Base-by-base conservation (phyloP, 2,888 invertebrate species). In the Ariolimax columbianus region DNA sequence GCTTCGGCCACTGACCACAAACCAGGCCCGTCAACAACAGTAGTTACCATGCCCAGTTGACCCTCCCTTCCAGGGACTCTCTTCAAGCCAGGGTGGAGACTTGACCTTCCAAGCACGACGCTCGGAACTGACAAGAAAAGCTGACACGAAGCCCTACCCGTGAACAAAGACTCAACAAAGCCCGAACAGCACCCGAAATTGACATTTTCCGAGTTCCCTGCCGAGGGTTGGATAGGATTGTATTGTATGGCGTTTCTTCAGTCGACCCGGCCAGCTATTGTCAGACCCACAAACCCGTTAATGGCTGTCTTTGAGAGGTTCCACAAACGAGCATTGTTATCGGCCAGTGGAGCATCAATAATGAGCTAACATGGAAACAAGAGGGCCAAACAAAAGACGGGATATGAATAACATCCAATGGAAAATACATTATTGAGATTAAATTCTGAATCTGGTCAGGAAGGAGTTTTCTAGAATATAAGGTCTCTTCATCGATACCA, bases 241-340 rank as follows among this genome's bases (percentile, higher is more conserved):
- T 66, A 47, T 83, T 77, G 75, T 75, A 23, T 14, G 11, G 43
- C 43, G 23, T 30, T 66, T 73, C 59, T 40, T 40, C 66, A 14
- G 11, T 36, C n/a, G 55, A 51, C 11, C 43, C 84, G 33, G n/a
- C 14, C 11, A 73, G 84, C 73, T 47, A 84, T 84, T 84, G 79
- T 84, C 84, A 79, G 63, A 79, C 63, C 33, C 79, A 79, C 84
- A 73, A 55, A 38, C 83, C n/a, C 40, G 51, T 83, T 83, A 83
- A 68, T 83, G 70, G 70, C 36, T 77, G 55, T 38, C 78, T 36
- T 40, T 43, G 51, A 55, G 70, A 38, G 77, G 51, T 23, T 43
- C 51, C 26, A 43, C 43, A 77, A 83, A 14, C 40, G 26, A 36
- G 6, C 7, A 26, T 30, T n/a, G 30, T 43, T 14, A 9, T 23